phyloP scores from a whole-genome alignment of 1,140 invertebrate species.

The Bombus huntii region DNA sequence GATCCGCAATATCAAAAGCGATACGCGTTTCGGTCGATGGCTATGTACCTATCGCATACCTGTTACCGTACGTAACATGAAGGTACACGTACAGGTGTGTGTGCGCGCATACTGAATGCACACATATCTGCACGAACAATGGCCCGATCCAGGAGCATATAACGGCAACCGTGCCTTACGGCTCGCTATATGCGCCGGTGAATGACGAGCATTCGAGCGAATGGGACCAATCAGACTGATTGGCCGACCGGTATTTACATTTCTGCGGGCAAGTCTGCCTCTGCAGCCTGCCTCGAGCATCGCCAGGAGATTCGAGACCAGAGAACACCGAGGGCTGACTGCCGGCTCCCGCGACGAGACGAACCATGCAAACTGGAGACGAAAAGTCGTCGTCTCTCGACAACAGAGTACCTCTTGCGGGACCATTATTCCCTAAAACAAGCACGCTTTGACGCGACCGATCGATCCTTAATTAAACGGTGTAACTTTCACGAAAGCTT shows the following conservation, averaged over 20 bases:
- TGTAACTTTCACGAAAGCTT: neutral
- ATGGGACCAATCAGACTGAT: slow-evolving; percentile 78
- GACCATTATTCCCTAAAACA: neutral
- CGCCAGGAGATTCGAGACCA: slow-evolving; percentile 46
- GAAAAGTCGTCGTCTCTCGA: slow-evolving; percentile 14
- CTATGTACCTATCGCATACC: slow-evolving; percentile 14
- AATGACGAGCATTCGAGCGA: slow-evolving; percentile 75
- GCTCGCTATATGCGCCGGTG: slow-evolving; percentile 65
- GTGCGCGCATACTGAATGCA: slow-evolving; percentile 27
- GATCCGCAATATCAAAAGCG: slow-evolving; percentile 26
- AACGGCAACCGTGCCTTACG: slow-evolving; percentile 60
- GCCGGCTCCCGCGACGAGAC: slow-evolving; percentile 10
- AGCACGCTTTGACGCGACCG: neutral
- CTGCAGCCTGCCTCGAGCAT: slow-evolving; percentile 45
- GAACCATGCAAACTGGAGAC: slow-evolving; percentile 23
- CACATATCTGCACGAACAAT: slow-evolving; percentile 64
- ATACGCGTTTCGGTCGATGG: slow-evolving; percentile 19
- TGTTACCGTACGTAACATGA: slow-evolving; percentile 22
- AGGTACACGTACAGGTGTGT: slow-evolving; percentile 19
- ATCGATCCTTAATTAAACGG: slow-evolving; percentile 30
- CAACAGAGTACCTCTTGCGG: neutral
- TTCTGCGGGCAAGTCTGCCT: slow-evolving; percentile 69
- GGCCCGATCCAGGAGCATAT: slow-evolving; percentile 65
- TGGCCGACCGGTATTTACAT: slow-evolving; percentile 78
- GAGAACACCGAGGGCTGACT: slow-evolving; percentile 56